Evolutionary conservation across 1,140 invertebrate species (phyloP), one percentile per base, ranked within the genome.

Genomic region (Heterodera carotae): DNA sequence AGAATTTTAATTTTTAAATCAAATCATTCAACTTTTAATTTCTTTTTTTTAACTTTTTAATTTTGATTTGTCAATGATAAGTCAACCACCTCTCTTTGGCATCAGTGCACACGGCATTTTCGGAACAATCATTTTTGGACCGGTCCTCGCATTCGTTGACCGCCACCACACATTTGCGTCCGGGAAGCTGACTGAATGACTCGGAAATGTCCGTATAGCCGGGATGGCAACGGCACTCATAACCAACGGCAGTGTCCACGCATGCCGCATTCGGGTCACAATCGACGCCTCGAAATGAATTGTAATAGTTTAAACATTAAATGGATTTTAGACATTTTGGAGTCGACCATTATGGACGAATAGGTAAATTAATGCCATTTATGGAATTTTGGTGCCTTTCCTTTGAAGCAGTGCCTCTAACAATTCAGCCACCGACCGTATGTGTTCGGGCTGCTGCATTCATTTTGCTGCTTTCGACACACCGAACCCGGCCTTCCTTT

Each of bases 51-150:
- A n/a, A n/a, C n/a, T n/a, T n/a, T n/a, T n/a, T n/a, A n/a, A 43
- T 43, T 43, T 8, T 39, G 39, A 1, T 43, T n/a, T 67, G 15
- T 33, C 18, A 67, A 25, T 34, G 36, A 67, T 31, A n/a, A n/a
- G n/a, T 78, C n/a, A 7, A 6, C 1, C 43, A 83, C 60, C 82
- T 79, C 66, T 87, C 86, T 73, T 88, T 88, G 0, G 91, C 92
- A 87, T 98, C 98, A 39, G 91, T 91, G 88, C 96, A 98, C 1
- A 89, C 91, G 0, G 90, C 95, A 70, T 93, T 91, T 12, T 91
- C 90, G 81, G 94, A 92, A 84, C 96, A 99, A 87, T 98, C 96
- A 87, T 98, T 94, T 10, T 95, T 88, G 69, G 95, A 93, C 15
- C 91, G 87, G 0, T 92, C 92, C 0, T 91, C 90, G 83, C 95